Evolutionary conservation across 2,797 vertebrate species (phyloP), one percentile per base, ranked within the genome.

Genomic region (Platyrinchus mystaceus): DNA sequence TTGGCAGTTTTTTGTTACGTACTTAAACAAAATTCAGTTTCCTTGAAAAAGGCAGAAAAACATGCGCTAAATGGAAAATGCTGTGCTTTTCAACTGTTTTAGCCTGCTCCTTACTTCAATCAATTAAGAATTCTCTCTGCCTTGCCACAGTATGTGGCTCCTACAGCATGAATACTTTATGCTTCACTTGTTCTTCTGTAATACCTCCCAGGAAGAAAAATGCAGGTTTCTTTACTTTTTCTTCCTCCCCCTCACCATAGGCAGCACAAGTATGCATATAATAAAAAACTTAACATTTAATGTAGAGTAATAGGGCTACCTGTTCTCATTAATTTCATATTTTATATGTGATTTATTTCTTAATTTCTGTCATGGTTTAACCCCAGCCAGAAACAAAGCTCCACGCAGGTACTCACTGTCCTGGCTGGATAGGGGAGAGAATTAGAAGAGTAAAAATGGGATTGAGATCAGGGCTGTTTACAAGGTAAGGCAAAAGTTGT

Each of bases 91-190:
- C 24, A 94, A 76, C 50, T 69, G 18, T 34, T 96, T 89, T 87
- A 89, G 37, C 18, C 32, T 71, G 7, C 32, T 74, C 36, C 60
- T 83, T 77, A 67, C 64, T 91, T 91, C 68, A 91, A 67, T 49
- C 56, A 80, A 92, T 92, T 95, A 96, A 91, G 68, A 95, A 71
- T 89, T 82, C 79, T 93, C 84, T 82, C 47, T 89, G 81, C 39
- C 74, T 90, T 89, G 78, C 37, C 94, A 68, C 94, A 94, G 95
- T 85, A 81, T 96, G 96, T 83, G 82, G 64, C 30, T 96, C 49
- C 79, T 92, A 52, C 71, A 83, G 30, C 53, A 92, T 71, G 64
- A 93, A 87, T 89, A 70, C 37, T 92, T 95, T 68, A 87, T 53
- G 56, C 79, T 91, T 92, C 79, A 22, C 71, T 96, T 93, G 46